A percentile compares a stretch with the other conserved stretches of the same genome.
phyloP scores from a whole-genome alignment of 2,113 vertebrate genomes.

The Bombycilla garrulus region DNA sequence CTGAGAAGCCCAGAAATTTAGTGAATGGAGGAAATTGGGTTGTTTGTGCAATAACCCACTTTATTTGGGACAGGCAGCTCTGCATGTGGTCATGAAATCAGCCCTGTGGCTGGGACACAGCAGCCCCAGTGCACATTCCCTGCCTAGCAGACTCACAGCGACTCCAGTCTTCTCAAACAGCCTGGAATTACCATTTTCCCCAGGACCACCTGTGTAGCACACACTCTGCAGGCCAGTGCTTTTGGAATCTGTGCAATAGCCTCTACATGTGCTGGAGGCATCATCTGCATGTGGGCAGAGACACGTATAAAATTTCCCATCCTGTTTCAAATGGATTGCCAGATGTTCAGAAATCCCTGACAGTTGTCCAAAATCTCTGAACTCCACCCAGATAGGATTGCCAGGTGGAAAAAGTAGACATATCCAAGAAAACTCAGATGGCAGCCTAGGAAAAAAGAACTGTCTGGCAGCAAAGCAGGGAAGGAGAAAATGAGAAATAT shows the following conservation, averaged over 20 bases:
- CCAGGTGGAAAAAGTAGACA: constrained; percentile 13
- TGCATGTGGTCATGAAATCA: neutral
- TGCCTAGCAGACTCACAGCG: neutral
- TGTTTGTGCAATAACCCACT: neutral
- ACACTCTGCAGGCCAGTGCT: neutral
- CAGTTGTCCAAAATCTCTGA: neutral
- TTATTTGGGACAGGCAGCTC: neutral
- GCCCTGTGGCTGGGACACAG: neutral
- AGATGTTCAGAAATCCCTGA: constrained; percentile 51
- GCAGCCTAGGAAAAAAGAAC: neutral
- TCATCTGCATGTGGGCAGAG: constrained; percentile 20
- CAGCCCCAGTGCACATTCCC: neutral
- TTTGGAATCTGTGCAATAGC: neutral
- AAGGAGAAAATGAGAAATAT: constrained; percentile 1
- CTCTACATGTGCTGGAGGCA: constrained; percentile 15
- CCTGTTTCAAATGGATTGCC: constrained; percentile 26
- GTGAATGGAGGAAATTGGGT: neutral
- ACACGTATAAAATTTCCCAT: neutral
- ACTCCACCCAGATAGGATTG: constrained; percentile 21
- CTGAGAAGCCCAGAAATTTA: neutral
- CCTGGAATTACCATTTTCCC: neutral
- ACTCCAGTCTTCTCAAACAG: neutral
- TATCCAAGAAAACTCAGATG: constrained; percentile 2
- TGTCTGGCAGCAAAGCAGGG: neutral
- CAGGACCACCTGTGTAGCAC: constrained; percentile 34